Percentiles rank a stretch among this genome's conserved stretches.
These are phyloP conservation scores for Neosilurus hyrtlii DNA, from an alignment of 2,797 vertebrate genomes.

Conservation along the genomic window DNA sequence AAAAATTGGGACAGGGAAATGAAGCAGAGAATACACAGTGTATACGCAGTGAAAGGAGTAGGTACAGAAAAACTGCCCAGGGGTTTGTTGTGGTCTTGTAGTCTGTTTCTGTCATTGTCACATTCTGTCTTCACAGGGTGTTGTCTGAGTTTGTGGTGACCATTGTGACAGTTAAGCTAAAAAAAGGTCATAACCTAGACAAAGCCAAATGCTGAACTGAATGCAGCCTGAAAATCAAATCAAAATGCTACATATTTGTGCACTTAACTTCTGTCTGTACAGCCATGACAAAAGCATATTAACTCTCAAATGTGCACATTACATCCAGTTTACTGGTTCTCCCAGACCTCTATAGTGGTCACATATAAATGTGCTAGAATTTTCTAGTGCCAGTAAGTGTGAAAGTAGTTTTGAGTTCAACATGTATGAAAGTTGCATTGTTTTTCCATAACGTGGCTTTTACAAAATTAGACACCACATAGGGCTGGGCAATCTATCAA, in stretches of 20 bases:
- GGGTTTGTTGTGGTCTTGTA: constrained; percentile 28
- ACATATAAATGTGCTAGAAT: constrained; percentile 22
- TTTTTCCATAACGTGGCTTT: constrained; percentile 19
- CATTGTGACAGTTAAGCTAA: constrained; percentile 1
- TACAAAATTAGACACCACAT: constrained; percentile 13
- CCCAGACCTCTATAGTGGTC: constrained; percentile 22
- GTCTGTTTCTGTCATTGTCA: constrained; percentile 11
- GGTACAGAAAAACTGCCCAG: neutral
- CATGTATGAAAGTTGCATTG: neutral
- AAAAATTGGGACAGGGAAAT: constrained; percentile 4
- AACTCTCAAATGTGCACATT: neutral
- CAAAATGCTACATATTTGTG: neutral
- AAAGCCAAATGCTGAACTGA: constrained; percentile 3
- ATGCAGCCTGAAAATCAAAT: neutral
- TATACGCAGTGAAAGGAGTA: neutral
- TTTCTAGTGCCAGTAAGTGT: constrained; percentile 23
- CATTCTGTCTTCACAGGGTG: constrained; percentile 11
- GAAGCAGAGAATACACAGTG: neutral
- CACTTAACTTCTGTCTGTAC: constrained; percentile 22
- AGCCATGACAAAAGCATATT: neutral
- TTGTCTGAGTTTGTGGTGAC: constrained; percentile 10
- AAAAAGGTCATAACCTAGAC: neutral
- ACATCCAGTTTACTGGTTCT: constrained; percentile 17
- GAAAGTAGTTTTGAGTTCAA: constrained; percentile 18
- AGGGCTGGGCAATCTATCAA: neutral